Conservation (phyloP, 2,888 invertebrate genomes). For the Drosophila siamana region DNA sequence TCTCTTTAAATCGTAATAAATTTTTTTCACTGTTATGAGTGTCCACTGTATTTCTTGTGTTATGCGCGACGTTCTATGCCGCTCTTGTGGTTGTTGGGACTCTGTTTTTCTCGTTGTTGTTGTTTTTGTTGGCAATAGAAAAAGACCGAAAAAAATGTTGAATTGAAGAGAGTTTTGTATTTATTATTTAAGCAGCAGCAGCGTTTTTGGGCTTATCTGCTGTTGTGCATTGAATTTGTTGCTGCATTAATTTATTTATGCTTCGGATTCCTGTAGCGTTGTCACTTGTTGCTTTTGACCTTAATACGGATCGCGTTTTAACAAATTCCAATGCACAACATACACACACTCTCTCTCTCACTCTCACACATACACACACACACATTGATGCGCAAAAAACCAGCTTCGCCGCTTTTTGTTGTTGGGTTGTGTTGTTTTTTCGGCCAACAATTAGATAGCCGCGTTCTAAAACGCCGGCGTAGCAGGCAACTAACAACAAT, state of each 20-base stretch:
- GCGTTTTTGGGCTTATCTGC: slow-evolving; percentile 16
- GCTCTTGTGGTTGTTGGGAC: slow-evolving; percentile 27
- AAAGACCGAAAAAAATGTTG: slow-evolving; percentile 28
- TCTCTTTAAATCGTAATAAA: background rate
- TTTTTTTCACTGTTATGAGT: background rate
- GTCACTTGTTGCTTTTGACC: slow-evolving; percentile 77
- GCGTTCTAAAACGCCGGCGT: slow-evolving; percentile 64
- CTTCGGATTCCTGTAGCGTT: slow-evolving; percentile 53
- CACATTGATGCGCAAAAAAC: slow-evolving; percentile 64
- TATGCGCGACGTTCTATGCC: slow-evolving; percentile 52
- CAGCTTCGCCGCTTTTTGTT: slow-evolving; percentile 58
- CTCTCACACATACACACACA: slow-evolving; percentile 35
- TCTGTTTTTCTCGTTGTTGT: slow-evolving; percentile 3
- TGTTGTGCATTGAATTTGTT: slow-evolving; percentile 17
- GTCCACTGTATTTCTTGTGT: slow-evolving; percentile 9
- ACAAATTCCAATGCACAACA: slow-evolving; percentile 72
- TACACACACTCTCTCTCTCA: slow-evolving; percentile 27
- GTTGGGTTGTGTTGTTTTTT: slow-evolving; percentile 47
- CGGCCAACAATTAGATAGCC: slow-evolving; percentile 62
- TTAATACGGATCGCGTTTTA: slow-evolving; percentile 65
- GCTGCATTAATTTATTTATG: slow-evolving; percentile 55
- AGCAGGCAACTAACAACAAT: slow-evolving; percentile 38
- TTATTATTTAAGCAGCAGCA: slow-evolving; percentile 32
- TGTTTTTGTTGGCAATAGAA: slow-evolving; percentile 38
- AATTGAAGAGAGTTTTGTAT: slow-evolving; percentile 32